Conservation (phyloP, 64 coral and sea anemone genomes). For the Montipora cactus region DNA sequence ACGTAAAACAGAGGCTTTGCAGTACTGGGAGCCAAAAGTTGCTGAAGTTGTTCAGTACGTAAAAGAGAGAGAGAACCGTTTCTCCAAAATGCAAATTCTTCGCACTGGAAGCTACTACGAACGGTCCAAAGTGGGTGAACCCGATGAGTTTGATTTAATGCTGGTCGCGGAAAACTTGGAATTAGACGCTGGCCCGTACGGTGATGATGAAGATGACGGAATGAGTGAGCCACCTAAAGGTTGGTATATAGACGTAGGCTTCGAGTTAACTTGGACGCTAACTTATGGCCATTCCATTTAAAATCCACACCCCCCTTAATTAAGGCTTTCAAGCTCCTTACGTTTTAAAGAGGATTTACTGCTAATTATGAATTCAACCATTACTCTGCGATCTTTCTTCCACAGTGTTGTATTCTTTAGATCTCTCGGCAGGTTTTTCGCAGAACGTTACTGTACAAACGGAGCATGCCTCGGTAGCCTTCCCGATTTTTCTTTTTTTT, state of each 20-base stretch:
- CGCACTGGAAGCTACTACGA: slow-evolving; percentile 70
- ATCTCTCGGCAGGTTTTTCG: too few species aligned
- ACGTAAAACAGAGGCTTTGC: not conserved
- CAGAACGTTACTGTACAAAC: too few species aligned
- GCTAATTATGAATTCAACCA: too few species aligned
- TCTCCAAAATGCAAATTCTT: not conserved
- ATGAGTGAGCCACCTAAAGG: slow-evolving; percentile 47
- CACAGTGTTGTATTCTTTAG: too few species aligned
- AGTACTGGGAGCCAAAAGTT: slow-evolving; percentile 37
- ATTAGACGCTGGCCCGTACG: slow-evolving; percentile 61
- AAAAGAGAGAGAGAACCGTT: slow-evolving; percentile 6
- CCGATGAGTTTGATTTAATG: slow-evolving; percentile 81
- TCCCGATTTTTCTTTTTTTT: too few species aligned
- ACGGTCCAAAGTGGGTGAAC: slow-evolving; percentile 55
- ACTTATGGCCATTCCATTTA: too few species aligned
- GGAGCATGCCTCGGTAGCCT: too few species aligned
- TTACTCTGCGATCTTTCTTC: too few species aligned
- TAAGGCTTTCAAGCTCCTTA: too few species aligned
- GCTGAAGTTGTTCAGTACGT: slow-evolving; percentile 18
- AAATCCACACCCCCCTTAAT: too few species aligned
- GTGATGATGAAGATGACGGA: slow-evolving; percentile 41
- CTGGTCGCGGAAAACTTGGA: slow-evolving; percentile 36
- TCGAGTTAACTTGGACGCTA: too few species aligned
- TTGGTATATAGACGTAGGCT: not conserved
- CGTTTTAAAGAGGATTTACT: too few species aligned